Evolutionary conservation across 1,140 invertebrate genomes (phyloP), one percentile per base, ranked within the genome.

Genomic region (Pachypeltis micranthus): DNA sequence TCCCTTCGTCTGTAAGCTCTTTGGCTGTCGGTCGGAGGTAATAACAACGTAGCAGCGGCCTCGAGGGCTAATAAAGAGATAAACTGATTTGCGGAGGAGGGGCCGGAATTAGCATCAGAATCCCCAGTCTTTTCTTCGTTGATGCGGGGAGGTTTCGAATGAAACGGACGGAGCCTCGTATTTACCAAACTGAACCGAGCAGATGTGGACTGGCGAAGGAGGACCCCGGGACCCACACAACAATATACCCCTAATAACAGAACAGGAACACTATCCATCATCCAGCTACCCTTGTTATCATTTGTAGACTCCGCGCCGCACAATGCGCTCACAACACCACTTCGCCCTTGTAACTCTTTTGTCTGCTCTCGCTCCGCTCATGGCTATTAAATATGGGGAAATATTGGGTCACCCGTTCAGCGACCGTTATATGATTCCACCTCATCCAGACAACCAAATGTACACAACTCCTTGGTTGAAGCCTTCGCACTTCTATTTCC

Each of bases 231-330:
- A 51, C 12, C 21, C n/a, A n/a, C 19, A 21, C 47, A 51, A 51
- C 47, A 51, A 51, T 51, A 51, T 51, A 51, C 10, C 47, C 47
- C 47, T 51, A 51, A 51, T 51, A 51, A 51, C 47, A 51, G 47
- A 51, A 51, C 47, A 51, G 47, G 47, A 51, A 51, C 47, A 51
- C 47, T 51, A 51, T 51, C 47, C 47, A 51, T 51, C 47, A 51
- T 51, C 47, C 47, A 10, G 47, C 47, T 21, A 51, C 47, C 47
- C 47, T 51, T 51, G 47, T 51, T 51, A 51, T 51, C 47, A 51
- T 51, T 51, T 51, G 47, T 51, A 51, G 34, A 21, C 47, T 51
- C 47, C 23, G 47, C 47, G 31, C 47, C 47, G 47, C 47, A 51
- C 47, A 51, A 51, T 51, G 47, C 23, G 47, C 47, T 51, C 47